Evolutionary conservation across 1,140 invertebrate species (phyloP), one percentile per base, ranked within the genome.

Genomic region (Agrypnia vestita): DNA sequence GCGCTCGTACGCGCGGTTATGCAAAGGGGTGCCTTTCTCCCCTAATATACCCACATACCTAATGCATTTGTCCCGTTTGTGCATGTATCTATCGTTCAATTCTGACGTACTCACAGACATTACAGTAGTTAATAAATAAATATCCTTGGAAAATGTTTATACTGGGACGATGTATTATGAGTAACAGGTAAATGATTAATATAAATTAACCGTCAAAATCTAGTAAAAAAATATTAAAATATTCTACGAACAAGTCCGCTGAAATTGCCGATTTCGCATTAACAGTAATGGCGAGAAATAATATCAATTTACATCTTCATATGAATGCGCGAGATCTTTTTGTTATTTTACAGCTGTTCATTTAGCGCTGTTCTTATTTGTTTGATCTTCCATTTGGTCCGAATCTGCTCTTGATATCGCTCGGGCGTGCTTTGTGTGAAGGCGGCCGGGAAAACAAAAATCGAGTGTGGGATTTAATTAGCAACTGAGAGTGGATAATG

Each of bases 401-500:
- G 35, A 49, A 8, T 67, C 35, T 67, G 75, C 59, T 77, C 75
- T 51, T 53, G 75, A 64, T 67, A 53, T 77, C 47, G 51, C 51
- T 69, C 47, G 21, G 15, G 59, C 43, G 59, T 75, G 71, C 71
- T 82, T 82, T 69, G 62, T 69, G 35, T 55, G 69, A 53, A 76
- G 59, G 61, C 43, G 69, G 47, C 11, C 47, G 67, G 47, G 53
- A 73, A 21, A 62, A 61, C 21, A 77, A 61, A 46, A 51, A 62
- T 74, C n/a, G 53, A 76, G 81, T 82, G 81, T 82, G 81, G 81
- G 81, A 82, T 80, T 80, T 82, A 82, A 82, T 82, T 82, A 82
- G 81, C 81, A 56, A 74, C 61, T 80, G 56, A 21, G 75, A 82
- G 81, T 80, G 81, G 69, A 78, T 64, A 61, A 72, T 81, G 59